Evolutionary conservation across 1,140 invertebrate genomes (phyloP).

Genomic region (Dreissena polymorpha): DNA sequence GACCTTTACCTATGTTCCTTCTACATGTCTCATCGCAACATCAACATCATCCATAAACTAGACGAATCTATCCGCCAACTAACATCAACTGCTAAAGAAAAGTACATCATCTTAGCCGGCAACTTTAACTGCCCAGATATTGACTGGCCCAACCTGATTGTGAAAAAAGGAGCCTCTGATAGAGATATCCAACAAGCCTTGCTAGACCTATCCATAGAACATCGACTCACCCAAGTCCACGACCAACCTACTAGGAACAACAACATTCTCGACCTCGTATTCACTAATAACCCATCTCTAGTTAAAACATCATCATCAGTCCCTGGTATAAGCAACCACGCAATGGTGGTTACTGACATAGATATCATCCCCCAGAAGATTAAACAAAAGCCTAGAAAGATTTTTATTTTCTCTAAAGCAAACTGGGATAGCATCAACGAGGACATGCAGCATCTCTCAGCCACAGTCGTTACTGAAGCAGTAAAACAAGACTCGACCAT

Average conservation of each 20-base stretch:
- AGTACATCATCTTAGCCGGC: constrained; percentile 37
- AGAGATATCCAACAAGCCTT: constrained; percentile 45
- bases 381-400: constrained; percentile 33
- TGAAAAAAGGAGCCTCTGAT: constrained; percentile 19
- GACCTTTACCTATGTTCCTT: too few species aligned
- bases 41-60: too few species aligned
- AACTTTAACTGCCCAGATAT: constrained; percentile 48
- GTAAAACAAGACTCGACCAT: background rate
- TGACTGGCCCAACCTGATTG: constrained; percentile 13
- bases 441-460: constrained; percentile 18
- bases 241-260: constrained; percentile 37
- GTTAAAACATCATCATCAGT: constrained; percentile 37
- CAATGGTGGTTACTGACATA: constrained; percentile 41
- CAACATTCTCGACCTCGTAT: constrained; percentile 44
- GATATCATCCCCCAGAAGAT: constrained; percentile 29
- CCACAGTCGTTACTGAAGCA: constrained; percentile 3
- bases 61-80: too few species aligned
- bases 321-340: constrained; percentile 37
- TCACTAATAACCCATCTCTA: constrained; percentile 34
- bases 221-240: constrained; percentile 35
- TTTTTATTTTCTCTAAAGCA: constrained; percentile 46
- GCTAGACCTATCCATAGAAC: constrained; percentile 33
- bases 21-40: too few species aligned
- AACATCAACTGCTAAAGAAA: constrained; percentile 17
- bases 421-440: constrained; percentile 42